Base-by-base conservation (phyloP, 2,888 invertebrate species). In the Entomobrya proxima region DNA sequence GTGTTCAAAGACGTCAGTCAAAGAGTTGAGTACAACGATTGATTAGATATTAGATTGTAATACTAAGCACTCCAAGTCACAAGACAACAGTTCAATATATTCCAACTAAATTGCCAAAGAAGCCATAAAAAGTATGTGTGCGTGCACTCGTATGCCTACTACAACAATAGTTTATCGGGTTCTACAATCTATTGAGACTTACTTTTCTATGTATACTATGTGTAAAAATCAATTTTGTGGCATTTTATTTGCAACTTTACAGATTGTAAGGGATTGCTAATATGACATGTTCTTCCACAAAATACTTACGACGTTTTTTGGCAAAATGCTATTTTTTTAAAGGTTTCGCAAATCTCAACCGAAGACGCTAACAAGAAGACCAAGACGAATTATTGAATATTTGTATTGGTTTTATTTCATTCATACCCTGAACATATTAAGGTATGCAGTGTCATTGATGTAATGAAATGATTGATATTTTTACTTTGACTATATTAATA, bases 301-400 rank as follows among this genome's bases (percentile, higher is more conserved):
- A 67, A 6, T 5, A 9, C 69, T 27, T 0, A 40, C 2, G 15
- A 9, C 11, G 15, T 61, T 27, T 47, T 4, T 40, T 40, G 67
- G 40, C 40, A 67, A 21, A 67, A 32, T 13, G 40, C 44, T 24
- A 40, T 69, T 69, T 69, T 44, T 15, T 69, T n/a, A n/a, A 44
- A 44, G 69, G 69, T 69, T 69, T 69, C 69, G 24, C 27, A 69
- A 69, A n/a, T n/a, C n/a, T n/a, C n/a, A n/a, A n/a, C n/a, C 15
- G 47, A 44, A 6, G 6, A 40, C 30, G n/a, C 30, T 44, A 69
- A 69, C 69, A 40, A 69, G 44, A 44, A 47, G 69, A 18, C 27
- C 24, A 24, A 67, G 47, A 69, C 24, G 47, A 15, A 2, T 18
- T 35, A 2, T n/a, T n/a, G n/a, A n/a, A n/a, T n/a, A 15, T 24